These are phyloP conservation scores for Strigamia crassipes DNA, from an alignment of 2,888 invertebrate genomes.

Conservation along the genomic window DNA sequence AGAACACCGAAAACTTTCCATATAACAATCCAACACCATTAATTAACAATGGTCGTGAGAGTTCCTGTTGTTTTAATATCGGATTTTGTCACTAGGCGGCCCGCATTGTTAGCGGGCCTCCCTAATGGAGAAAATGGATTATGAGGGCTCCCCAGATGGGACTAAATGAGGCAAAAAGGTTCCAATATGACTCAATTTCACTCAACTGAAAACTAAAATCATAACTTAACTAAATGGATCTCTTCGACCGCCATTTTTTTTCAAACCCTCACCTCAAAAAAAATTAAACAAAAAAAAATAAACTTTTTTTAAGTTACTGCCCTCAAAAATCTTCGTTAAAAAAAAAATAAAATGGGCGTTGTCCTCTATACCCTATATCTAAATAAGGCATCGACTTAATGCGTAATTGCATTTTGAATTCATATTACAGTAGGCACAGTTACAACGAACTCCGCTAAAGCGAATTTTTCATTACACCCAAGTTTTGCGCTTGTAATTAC, in stretches of 20 bases:
- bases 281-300: no score
- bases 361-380: neutral
- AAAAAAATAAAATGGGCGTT: no score
- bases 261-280: neutral
- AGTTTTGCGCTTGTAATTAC: no score
- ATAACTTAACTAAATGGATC: neutral
- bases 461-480: neutral
- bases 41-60: neutral
- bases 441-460: no score
- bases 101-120: neutral
- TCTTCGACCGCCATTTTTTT: neutral
- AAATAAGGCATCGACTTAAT: slow-evolving; percentile 10
- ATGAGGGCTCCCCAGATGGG: neutral
- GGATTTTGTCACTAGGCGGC: neutral
- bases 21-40: neutral
- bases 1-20: no score
- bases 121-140: slow-evolving; percentile 15
- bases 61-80: slow-evolving; percentile 20
- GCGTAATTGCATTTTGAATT: neutral
- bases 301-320: no score
- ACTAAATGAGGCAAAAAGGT: neutral
- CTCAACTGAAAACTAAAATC: neutral
- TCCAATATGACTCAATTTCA: slow-evolving; percentile 17
- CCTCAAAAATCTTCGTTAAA: no score
- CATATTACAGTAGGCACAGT: neutral